Percentiles rank a stretch among this genome's conserved stretches.
These are phyloP conservation scores for Sinocyclocheilus anophthalmus DNA, from an alignment of 2,113 vertebrate species.

Conservation along the genomic window DNA sequence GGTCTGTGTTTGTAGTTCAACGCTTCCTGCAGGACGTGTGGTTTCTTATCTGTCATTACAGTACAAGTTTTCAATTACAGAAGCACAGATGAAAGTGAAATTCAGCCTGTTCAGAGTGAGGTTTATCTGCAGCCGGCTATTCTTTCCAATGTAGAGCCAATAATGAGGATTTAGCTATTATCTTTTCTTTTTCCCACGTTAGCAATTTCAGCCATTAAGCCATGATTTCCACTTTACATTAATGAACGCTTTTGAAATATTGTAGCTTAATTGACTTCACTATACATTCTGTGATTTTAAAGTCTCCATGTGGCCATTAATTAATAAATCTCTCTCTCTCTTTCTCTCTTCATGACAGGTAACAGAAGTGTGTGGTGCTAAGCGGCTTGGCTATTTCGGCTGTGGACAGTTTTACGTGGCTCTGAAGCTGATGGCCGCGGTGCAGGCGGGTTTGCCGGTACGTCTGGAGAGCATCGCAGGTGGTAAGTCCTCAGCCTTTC, in stretches of 20 bases:
- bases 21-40: background rate
- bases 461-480: constrained; percentile 85
- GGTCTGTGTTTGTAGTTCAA: background rate
- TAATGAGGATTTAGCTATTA: constrained; percentile 19
- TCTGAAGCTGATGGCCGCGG: constrained; percentile 90
- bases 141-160: background rate
- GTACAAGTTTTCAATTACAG: constrained; percentile 9
- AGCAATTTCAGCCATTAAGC: background rate
- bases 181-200: background rate
- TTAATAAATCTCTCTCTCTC: background rate
- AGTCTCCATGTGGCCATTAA: background rate
- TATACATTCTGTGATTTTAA: constrained; percentile 12
- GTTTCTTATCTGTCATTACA: background rate
- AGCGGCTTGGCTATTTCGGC: constrained; percentile 90
- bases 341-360: constrained; percentile 74
- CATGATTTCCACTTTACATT: background rate
- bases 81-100: background rate
- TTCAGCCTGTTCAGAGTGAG: background rate
- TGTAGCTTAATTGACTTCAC: background rate
- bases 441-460: constrained; percentile 88
- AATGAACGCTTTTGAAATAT: background rate
- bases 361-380: constrained; percentile 90
- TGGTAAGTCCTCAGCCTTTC: constrained; percentile 77
- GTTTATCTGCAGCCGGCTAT: background rate
- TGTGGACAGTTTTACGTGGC: constrained; percentile 90